Percentiles rank a stretch among this genome's conserved stretches.
Conservation (phyloP, 2,888 invertebrate genomes). For the Heterodera filipjevi region DNA sequence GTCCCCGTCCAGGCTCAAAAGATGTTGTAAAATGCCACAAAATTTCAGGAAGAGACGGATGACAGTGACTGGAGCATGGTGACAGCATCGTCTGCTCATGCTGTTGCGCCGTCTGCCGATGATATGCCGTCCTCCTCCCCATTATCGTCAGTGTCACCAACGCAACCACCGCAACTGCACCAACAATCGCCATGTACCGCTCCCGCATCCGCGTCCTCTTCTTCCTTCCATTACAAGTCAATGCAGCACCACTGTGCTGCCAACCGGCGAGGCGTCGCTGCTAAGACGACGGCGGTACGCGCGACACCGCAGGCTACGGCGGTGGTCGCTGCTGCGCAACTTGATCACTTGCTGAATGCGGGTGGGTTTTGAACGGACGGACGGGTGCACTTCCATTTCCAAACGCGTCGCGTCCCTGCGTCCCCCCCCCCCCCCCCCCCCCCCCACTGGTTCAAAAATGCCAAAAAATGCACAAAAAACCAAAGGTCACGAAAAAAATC, state of each 20-base stretch:
- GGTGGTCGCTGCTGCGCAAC: background rate
- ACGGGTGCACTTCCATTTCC: too few species aligned
- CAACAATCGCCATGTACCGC: background rate
- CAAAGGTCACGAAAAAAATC: too few species aligned
- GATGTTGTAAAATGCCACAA: background rate
- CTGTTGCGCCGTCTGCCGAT: background rate
- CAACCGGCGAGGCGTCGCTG: constrained; percentile 15
- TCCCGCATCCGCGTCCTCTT: too few species aligned
- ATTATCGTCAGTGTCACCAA: background rate
- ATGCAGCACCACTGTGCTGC: constrained; percentile 21
- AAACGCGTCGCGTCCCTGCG: too few species aligned
- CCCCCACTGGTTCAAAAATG: too few species aligned
- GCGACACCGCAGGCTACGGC: constrained; percentile 28
- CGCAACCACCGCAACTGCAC: constrained; percentile 22
- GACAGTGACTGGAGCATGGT: constrained; percentile 50
- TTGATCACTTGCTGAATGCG: constrained; percentile 38
- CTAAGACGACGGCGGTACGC: constrained; percentile 17
- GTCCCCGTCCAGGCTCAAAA: too few species aligned
- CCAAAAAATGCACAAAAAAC: too few species aligned
- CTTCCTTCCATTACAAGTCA: constrained; percentile 25
- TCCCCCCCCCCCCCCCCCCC: background rate
- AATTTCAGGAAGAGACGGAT: constrained; percentile 56
- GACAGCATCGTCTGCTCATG: background rate
- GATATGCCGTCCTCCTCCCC: constrained; percentile 31
- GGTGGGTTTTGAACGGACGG: too few species aligned